phyloP scores from a whole-genome alignment of 2,888 invertebrate species.

The Marronus borbonicus region DNA sequence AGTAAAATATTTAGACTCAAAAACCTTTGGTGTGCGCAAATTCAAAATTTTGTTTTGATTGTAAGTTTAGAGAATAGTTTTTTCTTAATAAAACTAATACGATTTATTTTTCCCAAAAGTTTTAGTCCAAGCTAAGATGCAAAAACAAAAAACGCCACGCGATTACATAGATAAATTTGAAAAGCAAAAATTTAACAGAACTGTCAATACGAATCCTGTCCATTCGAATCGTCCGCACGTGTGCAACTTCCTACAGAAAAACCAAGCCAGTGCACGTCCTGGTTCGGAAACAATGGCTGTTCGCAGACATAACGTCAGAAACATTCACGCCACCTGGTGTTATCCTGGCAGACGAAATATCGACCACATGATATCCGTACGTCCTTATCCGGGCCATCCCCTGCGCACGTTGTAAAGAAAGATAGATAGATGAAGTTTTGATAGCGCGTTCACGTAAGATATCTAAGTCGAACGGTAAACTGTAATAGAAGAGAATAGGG shows the following conservation, averaged over 20 bases:
- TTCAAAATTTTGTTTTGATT: no score
- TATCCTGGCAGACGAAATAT: conserved; percentile 49
- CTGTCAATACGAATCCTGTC: conserved; percentile 39
- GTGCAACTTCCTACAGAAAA: conserved; percentile 47
- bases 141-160: no score
- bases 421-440: conserved; percentile 45
- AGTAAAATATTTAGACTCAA: no score
- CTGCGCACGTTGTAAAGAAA: conserved; percentile 1
- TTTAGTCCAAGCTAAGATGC: no score
- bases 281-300: conserved; percentile 55
- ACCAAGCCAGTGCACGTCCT: conserved; percentile 52
- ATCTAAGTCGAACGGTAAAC: conserved; percentile 40
- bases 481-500: conserved; percentile 28
- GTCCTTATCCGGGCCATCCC: conserved; percentile 31
- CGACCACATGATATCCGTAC: conserved; percentile 45
- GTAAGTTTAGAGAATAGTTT: no score
- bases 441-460: conserved; percentile 40
- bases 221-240: conserved; percentile 46
- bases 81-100: no score
- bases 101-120: no score
- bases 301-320: conserved; percentile 55
- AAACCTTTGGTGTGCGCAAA: no score
- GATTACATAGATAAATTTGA: conserved; percentile 18
- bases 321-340: conserved; percentile 58
- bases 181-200: conserved; percentile 35